Base-by-base conservation (phyloP, 2,888 invertebrate species). In the Parochlus steinenii region DNA sequence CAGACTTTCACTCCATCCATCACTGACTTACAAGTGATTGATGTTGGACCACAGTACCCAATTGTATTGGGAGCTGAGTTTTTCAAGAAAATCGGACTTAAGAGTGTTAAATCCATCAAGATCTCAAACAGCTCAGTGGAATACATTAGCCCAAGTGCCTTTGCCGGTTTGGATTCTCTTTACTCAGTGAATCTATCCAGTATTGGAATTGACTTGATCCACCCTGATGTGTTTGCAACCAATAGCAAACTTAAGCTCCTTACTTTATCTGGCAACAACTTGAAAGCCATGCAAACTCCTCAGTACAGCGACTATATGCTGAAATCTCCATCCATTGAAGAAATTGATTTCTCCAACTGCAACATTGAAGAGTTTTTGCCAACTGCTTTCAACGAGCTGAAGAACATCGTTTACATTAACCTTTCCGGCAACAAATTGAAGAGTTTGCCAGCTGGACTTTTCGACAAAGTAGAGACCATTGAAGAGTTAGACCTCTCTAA, bases 401-500 rank as follows among this genome's bases (percentile, higher is more conserved):
- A 64, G 6, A 71, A 69, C 40, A 64, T 78, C 23, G 67, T 70
- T 48, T 76, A 71, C 49, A 62, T 78, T 32, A 77, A 74, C 48
- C 57, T 81, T 39, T 69, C 71, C 19, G 69, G 71, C 35, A 83
- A 83, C 48, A 64, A 65, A 35, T 55, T 83, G 31, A 65, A 63
- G 32, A 64, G 67, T 31, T 47, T 59, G 6, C 60, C 59, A 11
- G 49, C 48, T 16, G 46, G 45, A 6, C 42, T 58, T 4, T 80
- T 82, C 53, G 67, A 68, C 39, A 62, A 65, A 15, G 57, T 75
- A 16, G 59, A 68, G 8, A 67, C 69, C 31, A 63, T 83, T 36
- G 73, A 75, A 50, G 79, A 80, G 47, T 54, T 83, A 18, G 75
- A 79, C 48, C 57, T 83, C 6, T 74, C 79, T 12, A 67, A 73